Conservation (phyloP, 2,113 vertebrate genomes). For the Gadus chalcogrammus region DNA sequence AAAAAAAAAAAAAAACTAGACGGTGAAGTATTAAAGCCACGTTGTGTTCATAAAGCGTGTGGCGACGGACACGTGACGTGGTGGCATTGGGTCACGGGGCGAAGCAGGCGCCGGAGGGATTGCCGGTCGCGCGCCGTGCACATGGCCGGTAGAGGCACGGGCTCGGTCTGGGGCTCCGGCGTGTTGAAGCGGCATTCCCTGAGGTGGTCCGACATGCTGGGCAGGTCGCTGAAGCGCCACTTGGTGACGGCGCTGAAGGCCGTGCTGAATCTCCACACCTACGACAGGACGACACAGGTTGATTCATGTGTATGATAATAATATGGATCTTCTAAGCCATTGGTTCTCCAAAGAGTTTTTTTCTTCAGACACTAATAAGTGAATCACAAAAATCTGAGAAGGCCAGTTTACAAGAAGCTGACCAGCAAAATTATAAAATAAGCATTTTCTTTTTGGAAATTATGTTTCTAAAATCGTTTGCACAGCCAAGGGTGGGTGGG, state of each 20-base stretch:
- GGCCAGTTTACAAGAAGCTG: too few species aligned
- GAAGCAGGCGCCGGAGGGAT: slow-evolving; percentile 78
- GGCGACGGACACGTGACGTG: slow-evolving; percentile 65
- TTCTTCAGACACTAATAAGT: too few species aligned
- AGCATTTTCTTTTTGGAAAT: too few species aligned
- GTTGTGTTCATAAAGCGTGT: slow-evolving; percentile 34
- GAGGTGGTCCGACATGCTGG: slow-evolving; percentile 96
- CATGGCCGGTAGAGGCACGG: slow-evolving; percentile 92
- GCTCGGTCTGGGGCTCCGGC: slow-evolving; percentile 86
- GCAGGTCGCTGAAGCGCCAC: slow-evolving; percentile 90
- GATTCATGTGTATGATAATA: neutral
- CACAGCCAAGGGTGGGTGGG: too few species aligned
- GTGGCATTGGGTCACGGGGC: slow-evolving; percentile 76
- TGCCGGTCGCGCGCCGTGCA: slow-evolving; percentile 86
- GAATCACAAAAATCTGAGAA: too few species aligned
- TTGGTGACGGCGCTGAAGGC: slow-evolving; percentile 89
- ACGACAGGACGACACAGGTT: slow-evolving; percentile 12
- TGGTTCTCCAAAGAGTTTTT: too few species aligned
- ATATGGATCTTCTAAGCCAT: too few species aligned
- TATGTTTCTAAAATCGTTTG: too few species aligned
- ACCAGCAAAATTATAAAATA: too few species aligned
- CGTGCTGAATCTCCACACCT: slow-evolving; percentile 98
- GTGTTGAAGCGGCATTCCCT: slow-evolving; percentile 90
- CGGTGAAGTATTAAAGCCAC: slow-evolving; percentile 66
- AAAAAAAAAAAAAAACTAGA: neutral